phyloP scores from a whole-genome alignment of 2,888 invertebrate genomes.

The Oxycera nigricornis region DNA sequence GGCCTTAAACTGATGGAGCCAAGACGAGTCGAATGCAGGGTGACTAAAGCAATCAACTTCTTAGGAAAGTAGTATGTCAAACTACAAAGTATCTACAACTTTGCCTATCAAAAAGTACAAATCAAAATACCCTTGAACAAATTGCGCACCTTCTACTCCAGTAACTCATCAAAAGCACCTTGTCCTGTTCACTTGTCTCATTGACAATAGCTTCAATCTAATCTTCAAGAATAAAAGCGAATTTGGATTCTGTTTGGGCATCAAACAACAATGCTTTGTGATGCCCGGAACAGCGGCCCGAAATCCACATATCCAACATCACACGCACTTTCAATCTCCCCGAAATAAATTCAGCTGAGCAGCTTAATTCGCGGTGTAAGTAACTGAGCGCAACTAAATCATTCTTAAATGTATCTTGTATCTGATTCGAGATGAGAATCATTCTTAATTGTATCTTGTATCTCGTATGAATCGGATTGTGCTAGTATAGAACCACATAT shows the following conservation, averaged over 20 bases:
- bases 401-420: background rate
- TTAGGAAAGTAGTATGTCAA: no score
- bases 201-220: background rate
- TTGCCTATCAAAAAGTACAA: no score
- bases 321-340: background rate
- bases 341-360: no score
- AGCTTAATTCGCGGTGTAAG: background rate
- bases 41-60: no score
- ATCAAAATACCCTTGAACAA: no score
- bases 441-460: background rate
- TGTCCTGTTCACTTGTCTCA: background rate
- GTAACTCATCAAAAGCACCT: background rate
- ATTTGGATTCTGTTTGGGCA: background rate
- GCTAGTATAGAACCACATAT: background rate
- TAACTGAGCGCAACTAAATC: background rate
- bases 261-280: background rate
- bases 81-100: no score
- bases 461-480: background rate
- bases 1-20: background rate
- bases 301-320: conserved; percentile 6
- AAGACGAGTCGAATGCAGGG: background rate
- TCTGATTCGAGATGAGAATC: background rate
- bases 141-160: no score
- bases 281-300: background rate
- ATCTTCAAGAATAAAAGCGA: background rate